Percentiles rank a stretch among this genome's conserved stretches.
Evolutionary conservation across 1,140 invertebrate species (phyloP).

Genomic region (Drosophila novamexicana): DNA sequence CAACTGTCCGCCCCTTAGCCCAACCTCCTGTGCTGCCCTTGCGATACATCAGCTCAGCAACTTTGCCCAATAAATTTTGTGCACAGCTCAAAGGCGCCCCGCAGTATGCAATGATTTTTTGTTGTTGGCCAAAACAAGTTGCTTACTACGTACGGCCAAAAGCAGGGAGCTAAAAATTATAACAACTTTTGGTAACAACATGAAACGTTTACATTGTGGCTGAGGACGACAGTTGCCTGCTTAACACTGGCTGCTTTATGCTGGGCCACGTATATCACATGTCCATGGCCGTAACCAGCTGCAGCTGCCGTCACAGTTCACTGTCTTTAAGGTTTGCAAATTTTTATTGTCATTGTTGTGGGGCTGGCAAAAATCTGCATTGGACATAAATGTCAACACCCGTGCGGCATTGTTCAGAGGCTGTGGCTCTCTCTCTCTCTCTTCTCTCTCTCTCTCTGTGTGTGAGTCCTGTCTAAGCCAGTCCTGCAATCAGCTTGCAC

Average conservation of each 20-base stretch:
- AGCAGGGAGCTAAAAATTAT: slow-evolving; percentile 67
- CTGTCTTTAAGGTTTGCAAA: slow-evolving; percentile 50
- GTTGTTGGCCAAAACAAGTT: slow-evolving; percentile 65
- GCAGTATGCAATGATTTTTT: slow-evolving; percentile 76
- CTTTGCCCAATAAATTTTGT: slow-evolving; percentile 81
- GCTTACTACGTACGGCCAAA: slow-evolving; percentile 49
- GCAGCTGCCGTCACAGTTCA: slow-evolving; percentile 24
- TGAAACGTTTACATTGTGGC: slow-evolving; percentile 77
- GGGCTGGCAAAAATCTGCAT: slow-evolving; percentile 76
- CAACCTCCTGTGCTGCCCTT: slow-evolving; percentile 42
- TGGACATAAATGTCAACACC: slow-evolving; percentile 82
- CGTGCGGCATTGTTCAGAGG: slow-evolving; percentile 49
- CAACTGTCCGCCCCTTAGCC: slow-evolving; percentile 65
- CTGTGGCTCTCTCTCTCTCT: slow-evolving; percentile 15
- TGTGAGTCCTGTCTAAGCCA: slow-evolving; percentile 64
- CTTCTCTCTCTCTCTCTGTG: neutral
- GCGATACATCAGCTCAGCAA: slow-evolving; percentile 79
- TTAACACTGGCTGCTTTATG: slow-evolving; percentile 52
- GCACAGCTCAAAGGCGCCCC: slow-evolving; percentile 68
- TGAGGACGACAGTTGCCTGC: slow-evolving; percentile 54
- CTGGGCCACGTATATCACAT: slow-evolving; percentile 1
- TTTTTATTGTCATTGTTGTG: slow-evolving; percentile 68
- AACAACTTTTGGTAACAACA: slow-evolving; percentile 81
- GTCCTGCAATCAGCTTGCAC: slow-evolving; percentile 76
- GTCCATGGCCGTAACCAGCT: slow-evolving; percentile 15